A percentile compares a stretch with the other conserved stretches of the same genome.
Conservation (phyloP, 1,140 invertebrate species). For the Hormaphis cornu region DNA sequence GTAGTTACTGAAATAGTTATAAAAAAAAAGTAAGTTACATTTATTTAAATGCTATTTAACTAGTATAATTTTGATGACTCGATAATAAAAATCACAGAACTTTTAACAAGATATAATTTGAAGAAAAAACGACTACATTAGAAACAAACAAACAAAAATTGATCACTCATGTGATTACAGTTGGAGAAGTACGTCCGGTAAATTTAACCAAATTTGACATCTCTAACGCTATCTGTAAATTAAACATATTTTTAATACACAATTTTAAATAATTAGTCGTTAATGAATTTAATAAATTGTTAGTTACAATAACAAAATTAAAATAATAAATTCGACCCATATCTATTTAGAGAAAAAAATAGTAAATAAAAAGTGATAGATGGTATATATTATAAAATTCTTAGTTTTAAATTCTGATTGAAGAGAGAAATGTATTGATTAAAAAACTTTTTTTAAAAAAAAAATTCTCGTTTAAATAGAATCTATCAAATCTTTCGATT, state of each 20-base stretch:
- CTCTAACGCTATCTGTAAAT: conserved; percentile 58
- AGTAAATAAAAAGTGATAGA: no score
- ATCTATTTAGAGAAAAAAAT: no score
- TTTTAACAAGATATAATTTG: background rate
- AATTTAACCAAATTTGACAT: conserved; percentile 73
- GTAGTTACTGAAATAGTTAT: no score
- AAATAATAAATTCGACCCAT: no score
- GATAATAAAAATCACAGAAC: conserved; percentile 15
- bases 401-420: no score
- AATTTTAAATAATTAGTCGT: background rate
- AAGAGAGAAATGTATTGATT: no score
- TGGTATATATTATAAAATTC: no score
- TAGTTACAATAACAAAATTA: no score
- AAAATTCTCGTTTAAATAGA: no score
- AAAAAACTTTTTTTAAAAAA: no score
- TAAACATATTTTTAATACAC: background rate
- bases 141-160: background rate
- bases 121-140: background rate
- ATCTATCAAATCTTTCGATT: no score
- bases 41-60: background rate
- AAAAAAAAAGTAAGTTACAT: no score
- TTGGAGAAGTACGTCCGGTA: conserved; percentile 81
- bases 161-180: conserved; percentile 84
- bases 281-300: background rate
- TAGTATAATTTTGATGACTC: background rate